phyloP scores from a whole-genome alignment of 2,888 invertebrate species.

The Leptinotarsa peninsularis region DNA sequence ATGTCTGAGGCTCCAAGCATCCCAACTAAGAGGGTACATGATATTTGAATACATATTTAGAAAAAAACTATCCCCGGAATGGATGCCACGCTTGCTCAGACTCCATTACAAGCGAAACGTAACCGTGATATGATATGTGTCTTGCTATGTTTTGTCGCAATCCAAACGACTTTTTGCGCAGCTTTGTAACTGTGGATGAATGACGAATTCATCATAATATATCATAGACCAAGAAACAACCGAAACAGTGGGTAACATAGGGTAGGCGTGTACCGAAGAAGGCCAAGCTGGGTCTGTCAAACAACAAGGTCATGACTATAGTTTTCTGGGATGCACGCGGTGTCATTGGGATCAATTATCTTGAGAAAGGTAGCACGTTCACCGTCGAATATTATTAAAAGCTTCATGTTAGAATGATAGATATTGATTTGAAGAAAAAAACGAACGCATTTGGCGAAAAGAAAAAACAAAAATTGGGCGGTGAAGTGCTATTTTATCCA shows the following conservation, averaged over 20 bases:
- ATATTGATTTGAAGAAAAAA: neutral
- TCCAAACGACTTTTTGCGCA: constrained; percentile 31
- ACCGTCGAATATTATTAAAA: neutral
- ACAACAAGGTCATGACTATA: constrained; percentile 30
- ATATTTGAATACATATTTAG: neutral
- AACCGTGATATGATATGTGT: neutral
- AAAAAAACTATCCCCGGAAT: neutral
- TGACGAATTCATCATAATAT: constrained; percentile 30
- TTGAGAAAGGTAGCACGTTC: constrained; percentile 27
- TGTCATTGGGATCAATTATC: neutral
- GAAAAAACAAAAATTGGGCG: too few relatives aligned
- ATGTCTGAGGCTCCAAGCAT: neutral
- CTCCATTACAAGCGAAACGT: neutral
- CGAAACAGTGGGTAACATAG: constrained; percentile 31
- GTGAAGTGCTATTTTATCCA: too few relatives aligned
- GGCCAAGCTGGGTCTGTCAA: constrained; percentile 27
- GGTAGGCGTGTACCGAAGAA: constrained; percentile 5
- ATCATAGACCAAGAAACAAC: constrained; percentile 29
- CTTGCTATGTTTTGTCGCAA: constrained; percentile 38
- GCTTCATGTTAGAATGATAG: neutral
- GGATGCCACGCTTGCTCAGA: neutral
- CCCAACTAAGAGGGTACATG: neutral
- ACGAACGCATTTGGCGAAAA: neutral
- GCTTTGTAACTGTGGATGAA: constrained; percentile 39
- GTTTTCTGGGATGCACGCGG: constrained; percentile 29